These are phyloP conservation scores for Ruditapes philippinarum DNA, from an alignment of 1,140 invertebrate genomes.

Conservation along the genomic window DNA sequence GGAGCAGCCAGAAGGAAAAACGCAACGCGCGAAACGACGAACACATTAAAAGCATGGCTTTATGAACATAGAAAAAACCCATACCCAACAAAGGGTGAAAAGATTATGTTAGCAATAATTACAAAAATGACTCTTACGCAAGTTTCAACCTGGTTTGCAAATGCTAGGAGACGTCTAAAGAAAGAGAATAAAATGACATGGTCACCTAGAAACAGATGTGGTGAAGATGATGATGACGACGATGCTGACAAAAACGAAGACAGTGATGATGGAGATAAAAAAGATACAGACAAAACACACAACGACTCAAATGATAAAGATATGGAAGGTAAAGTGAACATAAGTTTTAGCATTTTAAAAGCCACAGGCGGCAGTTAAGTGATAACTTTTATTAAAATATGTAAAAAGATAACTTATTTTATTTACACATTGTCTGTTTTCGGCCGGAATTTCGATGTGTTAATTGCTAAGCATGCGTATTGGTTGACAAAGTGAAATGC, in stretches of 20 bases:
- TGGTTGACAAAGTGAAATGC: no score
- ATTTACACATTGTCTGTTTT: no score
- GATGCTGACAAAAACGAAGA: conserved; percentile 78
- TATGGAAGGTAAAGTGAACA: conserved; percentile 55
- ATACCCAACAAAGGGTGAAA: conserved; percentile 99
- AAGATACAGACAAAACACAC: conserved; percentile 72
- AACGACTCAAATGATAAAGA: conserved; percentile 70
- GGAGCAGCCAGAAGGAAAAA: conserved; percentile 97
- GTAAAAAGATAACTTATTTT: no score
- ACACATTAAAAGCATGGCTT: conserved; percentile 98
- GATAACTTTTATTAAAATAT: no score
- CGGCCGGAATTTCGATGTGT: no score
- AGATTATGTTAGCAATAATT: conserved; percentile 99
- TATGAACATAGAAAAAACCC: conserved; percentile 99
- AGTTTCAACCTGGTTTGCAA: conserved; percentile 87
- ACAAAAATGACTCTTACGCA: conserved; percentile 99
- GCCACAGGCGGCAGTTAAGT: no score
- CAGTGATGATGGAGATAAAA: conserved; percentile 71
- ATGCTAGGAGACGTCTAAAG: conserved; percentile 89
- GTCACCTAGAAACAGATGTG: conserved; percentile 97
- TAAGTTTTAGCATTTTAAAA: no score
- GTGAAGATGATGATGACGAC: conserved; percentile 89
- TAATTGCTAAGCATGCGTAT: no score
- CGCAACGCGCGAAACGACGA: conserved; percentile 98
- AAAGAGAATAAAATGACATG: conserved; percentile 99